Evolutionary conservation across 2,113 vertebrate genomes (phyloP), one percentile per base, ranked within the genome.

Genomic region (Rhombomys opimus): DNA sequence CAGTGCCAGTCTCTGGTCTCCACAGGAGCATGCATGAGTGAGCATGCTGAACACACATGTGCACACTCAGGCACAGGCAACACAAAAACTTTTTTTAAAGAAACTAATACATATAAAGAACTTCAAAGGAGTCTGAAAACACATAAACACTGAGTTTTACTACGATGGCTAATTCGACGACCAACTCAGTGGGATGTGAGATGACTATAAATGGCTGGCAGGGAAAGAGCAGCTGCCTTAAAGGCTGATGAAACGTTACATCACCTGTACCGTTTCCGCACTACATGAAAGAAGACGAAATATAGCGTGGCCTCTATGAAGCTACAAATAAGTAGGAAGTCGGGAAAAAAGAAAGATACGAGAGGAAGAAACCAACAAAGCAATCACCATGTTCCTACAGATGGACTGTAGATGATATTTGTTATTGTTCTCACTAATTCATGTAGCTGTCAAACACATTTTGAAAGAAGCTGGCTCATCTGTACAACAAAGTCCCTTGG

Each of bases 361-460:
- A 75, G 87, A 38, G 80, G 78, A 65, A 76, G 75, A 78, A 78
- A 82, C 17, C 12, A 72, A 20, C 72, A 95, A 93, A 86, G 52
- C 59, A 90, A 68, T 17, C 67, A 41, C 11, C 27, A 52, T 32
- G 80, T 32, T 87, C 27, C 88, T 12, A 32, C 0, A 12, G 13
- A 0, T 78, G 38, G n/a, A 46, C 57, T 7, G 27, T 18, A 25
- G 2, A 65, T 30, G 12, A 85, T 9, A 41, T 6, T 35, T n/a
- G 70, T 20, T 8, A 65, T 68, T 38, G 67, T 82, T 75, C 90
- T 73, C 68, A 67, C 3, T 41, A 87, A 93, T 67, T 17, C 46
- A 38, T 1, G 20, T 52, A 81, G 76, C n/a, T 91, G 80, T 63
- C 77, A 41, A 84, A 96, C 95, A 46, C 52, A 91, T 52, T 93